Evolutionary conservation across 2,113 vertebrate species (phyloP).

Genomic region (Formicarius rufipectus): DNA sequence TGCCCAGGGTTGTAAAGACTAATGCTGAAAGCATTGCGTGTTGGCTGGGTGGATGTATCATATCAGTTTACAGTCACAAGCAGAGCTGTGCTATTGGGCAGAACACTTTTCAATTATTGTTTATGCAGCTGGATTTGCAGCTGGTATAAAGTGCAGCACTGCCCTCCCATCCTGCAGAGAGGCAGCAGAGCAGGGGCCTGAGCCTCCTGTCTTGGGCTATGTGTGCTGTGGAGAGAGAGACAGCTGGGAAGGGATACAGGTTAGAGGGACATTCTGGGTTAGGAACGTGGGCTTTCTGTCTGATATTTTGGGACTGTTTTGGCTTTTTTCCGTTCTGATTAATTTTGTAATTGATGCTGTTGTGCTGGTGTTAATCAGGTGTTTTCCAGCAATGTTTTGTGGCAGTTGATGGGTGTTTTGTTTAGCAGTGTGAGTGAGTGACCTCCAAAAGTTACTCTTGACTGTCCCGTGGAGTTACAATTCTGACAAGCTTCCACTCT

Average conservation of each 20-base stretch:
- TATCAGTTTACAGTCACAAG: slow-evolving; percentile 31
- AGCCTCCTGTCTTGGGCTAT: not conserved
- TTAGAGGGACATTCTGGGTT: not conserved
- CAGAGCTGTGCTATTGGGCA: slow-evolving; percentile 38
- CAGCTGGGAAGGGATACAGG: slow-evolving; percentile 31
- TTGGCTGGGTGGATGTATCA: not conserved
- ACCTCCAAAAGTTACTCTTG: not conserved
- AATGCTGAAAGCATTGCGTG: not conserved
- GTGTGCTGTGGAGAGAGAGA: slow-evolving; percentile 29
- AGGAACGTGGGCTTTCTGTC: not conserved
- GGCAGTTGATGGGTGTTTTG: not conserved
- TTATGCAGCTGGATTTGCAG: slow-evolving; percentile 37
- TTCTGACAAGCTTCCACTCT: too few species aligned
- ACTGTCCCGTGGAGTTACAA: not conserved
- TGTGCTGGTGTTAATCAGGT: not conserved
- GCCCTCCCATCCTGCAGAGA: not conserved
- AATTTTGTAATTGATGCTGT: not conserved
- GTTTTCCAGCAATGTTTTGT: not conserved
- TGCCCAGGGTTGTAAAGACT: not conserved
- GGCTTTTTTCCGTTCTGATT: not conserved
- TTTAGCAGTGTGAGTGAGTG: not conserved
- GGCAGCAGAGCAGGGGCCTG: not conserved
- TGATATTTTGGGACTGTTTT: not conserved
- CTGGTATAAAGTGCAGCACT: slow-evolving; percentile 8
- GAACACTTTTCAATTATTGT: slow-evolving; percentile 41